Conservation (phyloP, 2,888 invertebrate species). For the Petrophora chlorosata region DNA sequence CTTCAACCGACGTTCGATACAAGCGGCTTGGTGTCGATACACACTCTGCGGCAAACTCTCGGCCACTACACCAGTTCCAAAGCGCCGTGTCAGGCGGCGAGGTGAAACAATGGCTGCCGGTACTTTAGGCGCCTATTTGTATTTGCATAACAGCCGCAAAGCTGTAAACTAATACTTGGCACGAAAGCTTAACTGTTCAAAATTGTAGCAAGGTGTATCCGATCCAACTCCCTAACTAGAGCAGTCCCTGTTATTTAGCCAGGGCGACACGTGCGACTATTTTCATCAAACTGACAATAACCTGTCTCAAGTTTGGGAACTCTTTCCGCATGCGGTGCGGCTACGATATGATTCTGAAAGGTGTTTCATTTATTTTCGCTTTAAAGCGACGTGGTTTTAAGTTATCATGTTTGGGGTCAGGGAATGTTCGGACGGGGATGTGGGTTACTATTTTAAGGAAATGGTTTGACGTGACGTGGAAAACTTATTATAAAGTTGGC, state of each 20-base stretch:
- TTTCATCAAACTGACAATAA: conserved; percentile 38
- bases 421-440: conserved; percentile 1
- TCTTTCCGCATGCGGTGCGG: conserved; percentile 30
- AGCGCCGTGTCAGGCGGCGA: conserved; percentile 31
- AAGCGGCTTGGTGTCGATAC: conserved; percentile 26
- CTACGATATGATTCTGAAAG: conserved; percentile 30
- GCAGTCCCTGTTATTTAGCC: conserved; percentile 27
- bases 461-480: not conserved
- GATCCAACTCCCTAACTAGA: conserved; percentile 34
- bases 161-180: conserved; percentile 53
- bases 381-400: conserved; percentile 16
- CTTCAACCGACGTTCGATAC: not conserved
- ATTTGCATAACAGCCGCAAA: conserved; percentile 52
- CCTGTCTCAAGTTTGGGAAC: conserved; percentile 30
- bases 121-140: conserved; percentile 45
- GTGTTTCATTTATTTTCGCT: conserved; percentile 28
- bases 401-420: conserved; percentile 7
- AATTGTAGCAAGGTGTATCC: conserved; percentile 44
- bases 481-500: not conserved
- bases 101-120: conserved; percentile 42
- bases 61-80: conserved; percentile 31
- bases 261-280: conserved; percentile 28
- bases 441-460: not conserved
- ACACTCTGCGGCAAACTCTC: conserved; percentile 25
- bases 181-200: conserved; percentile 44